These are phyloP conservation scores for Chiloscyllium plagiosum DNA, from an alignment of 2,113 vertebrate species.

Conservation along the genomic window DNA sequence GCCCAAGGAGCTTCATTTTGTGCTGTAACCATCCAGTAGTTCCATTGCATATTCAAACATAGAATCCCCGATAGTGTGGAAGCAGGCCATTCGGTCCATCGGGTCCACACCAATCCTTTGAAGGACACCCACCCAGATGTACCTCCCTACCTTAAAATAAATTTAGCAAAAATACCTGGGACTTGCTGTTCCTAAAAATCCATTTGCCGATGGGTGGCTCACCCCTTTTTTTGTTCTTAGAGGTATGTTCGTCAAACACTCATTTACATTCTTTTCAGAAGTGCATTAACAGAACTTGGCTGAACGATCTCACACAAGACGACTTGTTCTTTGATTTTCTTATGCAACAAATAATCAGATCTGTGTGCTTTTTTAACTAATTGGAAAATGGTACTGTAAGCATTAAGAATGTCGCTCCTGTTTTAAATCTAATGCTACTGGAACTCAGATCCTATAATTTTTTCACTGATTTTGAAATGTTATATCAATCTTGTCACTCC, in stretches of 20 bases:
- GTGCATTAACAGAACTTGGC: not conserved
- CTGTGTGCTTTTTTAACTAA: not conserved
- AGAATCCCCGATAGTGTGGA: no score
- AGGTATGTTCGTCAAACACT: not conserved
- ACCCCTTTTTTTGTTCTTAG: not conserved
- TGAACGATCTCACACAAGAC: not conserved
- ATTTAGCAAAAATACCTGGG: not conserved
- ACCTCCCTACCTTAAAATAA: not conserved
- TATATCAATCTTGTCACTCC: not conserved
- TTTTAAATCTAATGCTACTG: not conserved
- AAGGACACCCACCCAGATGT: no score
- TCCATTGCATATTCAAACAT: no score
- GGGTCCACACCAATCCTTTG: no score
- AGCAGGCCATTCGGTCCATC: no score
- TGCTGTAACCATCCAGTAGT: no score
- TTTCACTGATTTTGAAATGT: not conserved
- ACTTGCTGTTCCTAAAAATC: not conserved
- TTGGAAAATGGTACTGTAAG: not conserved
- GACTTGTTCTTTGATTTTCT: not conserved
- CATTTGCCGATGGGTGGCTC: not conserved
- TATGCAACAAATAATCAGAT: not conserved
- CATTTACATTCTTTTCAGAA: not conserved
- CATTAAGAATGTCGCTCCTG: not conserved
- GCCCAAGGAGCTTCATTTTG: no score
- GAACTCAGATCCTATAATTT: not conserved